A percentile compares a stretch with the other conserved stretches of the same genome.
These are phyloP conservation scores for Rhodophaea formosa DNA, from an alignment of 2,888 invertebrate genomes.

Conservation along the genomic window DNA sequence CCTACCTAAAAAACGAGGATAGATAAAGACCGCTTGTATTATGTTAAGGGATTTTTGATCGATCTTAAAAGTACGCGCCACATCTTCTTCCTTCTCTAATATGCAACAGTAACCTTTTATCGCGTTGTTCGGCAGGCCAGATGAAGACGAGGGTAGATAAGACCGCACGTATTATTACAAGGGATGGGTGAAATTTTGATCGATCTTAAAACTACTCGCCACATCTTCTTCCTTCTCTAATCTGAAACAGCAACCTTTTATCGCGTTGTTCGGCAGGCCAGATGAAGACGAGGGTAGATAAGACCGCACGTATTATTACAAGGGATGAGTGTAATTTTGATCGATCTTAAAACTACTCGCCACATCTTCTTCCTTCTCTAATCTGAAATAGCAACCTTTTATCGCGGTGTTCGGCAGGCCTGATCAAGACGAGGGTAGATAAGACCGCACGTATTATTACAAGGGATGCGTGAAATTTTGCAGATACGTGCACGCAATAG, in stretches of 20 bases:
- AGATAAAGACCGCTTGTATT: conserved; percentile 69
- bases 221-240: background rate
- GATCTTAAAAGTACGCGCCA: background rate
- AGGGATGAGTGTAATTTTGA: too few species aligned
- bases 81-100: background rate
- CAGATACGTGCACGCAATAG: conserved; percentile 64
- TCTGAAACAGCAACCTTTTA: conserved; percentile 52
- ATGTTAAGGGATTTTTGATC: conserved; percentile 25
- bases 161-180: conserved; percentile 53
- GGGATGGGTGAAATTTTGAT: too few species aligned
- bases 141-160: conserved; percentile 70
- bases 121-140: conserved; percentile 42
- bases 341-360: background rate
- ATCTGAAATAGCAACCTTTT: conserved; percentile 49
- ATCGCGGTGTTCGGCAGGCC: conserved; percentile 48
- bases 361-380: background rate
- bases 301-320: conserved; percentile 56
- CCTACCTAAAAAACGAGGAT: conserved; percentile 60
- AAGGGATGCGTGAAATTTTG: conserved; percentile 77
- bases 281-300: conserved; percentile 69
- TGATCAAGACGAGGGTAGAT: conserved; percentile 66
- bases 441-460: conserved; percentile 68
- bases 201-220: background rate
- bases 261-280: conserved; percentile 45
- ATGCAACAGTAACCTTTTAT: conserved; percentile 55